A percentile compares a stretch with the other conserved stretches of the same genome.
phyloP scores from a whole-genome alignment of 1,140 invertebrate genomes.

The Aphidius gifuensis region DNA sequence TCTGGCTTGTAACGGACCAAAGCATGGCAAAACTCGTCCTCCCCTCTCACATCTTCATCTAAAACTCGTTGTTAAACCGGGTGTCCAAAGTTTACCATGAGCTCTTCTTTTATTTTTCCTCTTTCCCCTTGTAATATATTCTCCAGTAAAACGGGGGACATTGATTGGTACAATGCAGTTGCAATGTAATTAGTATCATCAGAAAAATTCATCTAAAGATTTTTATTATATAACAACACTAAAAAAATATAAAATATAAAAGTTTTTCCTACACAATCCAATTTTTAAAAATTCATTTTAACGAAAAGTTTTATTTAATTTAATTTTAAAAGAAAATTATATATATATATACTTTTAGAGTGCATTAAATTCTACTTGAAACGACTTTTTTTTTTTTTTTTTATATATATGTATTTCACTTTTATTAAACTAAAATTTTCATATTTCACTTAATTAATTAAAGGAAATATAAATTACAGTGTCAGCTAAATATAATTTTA shows the following conservation, averaged over 20 bases:
- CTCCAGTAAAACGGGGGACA: neutral
- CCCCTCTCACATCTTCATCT: conserved; percentile 14
- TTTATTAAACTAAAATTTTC: too few relatives aligned
- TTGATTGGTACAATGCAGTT: conserved; percentile 6
- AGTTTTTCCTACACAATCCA: neutral
- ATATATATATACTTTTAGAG: too few relatives aligned
- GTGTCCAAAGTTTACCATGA: conserved; percentile 20
- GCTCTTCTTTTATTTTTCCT: neutral
- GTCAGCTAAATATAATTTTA: too few relatives aligned
- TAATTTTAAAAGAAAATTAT: neutral
- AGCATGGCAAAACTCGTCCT: conserved; percentile 19
- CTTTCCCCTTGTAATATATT: neutral
- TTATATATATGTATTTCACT: too few relatives aligned
- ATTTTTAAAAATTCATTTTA: neutral
- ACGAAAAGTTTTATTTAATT: neutral
- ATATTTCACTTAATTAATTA: too few relatives aligned
- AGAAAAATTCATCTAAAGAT: neutral
- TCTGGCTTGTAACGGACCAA: conserved; percentile 20
- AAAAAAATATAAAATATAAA: neutral
- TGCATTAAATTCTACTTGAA: too few relatives aligned
- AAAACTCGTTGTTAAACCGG: conserved; percentile 9
- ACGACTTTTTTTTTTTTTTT: too few relatives aligned
- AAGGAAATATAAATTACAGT: too few relatives aligned
- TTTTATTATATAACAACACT: neutral
- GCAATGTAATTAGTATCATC: conserved; percentile 23